Evolutionary conservation across 2,113 vertebrate genomes (phyloP).

Genomic region (Petrocephalus microphthalmus): DNA sequence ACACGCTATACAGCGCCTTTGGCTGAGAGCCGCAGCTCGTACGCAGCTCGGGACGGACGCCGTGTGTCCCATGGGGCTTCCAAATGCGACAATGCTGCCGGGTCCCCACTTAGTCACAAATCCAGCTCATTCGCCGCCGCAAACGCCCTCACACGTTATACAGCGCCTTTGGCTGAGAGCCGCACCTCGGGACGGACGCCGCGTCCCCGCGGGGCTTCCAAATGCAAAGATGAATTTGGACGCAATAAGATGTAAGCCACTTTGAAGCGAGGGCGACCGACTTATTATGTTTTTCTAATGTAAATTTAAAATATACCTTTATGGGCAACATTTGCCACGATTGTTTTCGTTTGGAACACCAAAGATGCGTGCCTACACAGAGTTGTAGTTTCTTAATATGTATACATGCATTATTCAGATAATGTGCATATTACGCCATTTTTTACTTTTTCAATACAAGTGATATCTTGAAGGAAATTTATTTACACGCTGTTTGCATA

Average conservation of each 20-base stretch:
- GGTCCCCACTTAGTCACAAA: too few species aligned
- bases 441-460: conserved; percentile 33
- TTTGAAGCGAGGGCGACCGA: conserved; percentile 76
- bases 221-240: neutral
- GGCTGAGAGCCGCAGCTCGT: neutral
- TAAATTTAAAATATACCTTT: conserved; percentile 50
- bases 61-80: too few species aligned
- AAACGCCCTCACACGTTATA: too few species aligned
- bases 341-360: conserved; percentile 54
- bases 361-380: conserved; percentile 65
- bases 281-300: conserved; percentile 82
- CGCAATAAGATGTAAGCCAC: conserved; percentile 76
- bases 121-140: too few species aligned
- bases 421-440: conserved; percentile 59
- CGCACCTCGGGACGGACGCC: too few species aligned
- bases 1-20: conserved; percentile 36
- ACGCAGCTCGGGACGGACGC: neutral
- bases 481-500: conserved; percentile 71
- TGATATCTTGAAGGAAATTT: conserved; percentile 50
- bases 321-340: conserved; percentile 97
- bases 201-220: conserved; percentile 5
- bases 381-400: conserved; percentile 49
- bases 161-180: too few species aligned
- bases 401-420: conserved; percentile 51
- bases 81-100: too few species aligned